Conservation (phyloP, 2,888 invertebrate genomes). For the Xestia rhomboidea region DNA sequence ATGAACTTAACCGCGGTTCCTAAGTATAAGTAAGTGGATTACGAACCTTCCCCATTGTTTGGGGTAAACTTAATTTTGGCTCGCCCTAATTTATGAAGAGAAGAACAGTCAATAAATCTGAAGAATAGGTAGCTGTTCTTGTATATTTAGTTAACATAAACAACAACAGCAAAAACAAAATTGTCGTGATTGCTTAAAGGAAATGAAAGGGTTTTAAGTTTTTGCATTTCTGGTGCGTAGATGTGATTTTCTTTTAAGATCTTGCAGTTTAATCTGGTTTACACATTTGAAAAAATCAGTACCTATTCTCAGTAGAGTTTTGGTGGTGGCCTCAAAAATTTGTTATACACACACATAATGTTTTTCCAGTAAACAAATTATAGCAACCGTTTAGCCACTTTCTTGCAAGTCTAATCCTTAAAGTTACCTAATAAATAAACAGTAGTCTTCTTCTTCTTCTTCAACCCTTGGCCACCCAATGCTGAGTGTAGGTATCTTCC, state of each 20-base stretch:
- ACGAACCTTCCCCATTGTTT: constrained; percentile 26
- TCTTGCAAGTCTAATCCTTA: too few relatives aligned
- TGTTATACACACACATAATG: background rate
- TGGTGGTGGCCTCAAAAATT: background rate
- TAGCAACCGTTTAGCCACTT: too few relatives aligned
- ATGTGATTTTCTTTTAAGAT: too few relatives aligned
- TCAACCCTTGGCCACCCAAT: too few relatives aligned
- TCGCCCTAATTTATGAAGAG: constrained; percentile 13
- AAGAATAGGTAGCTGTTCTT: background rate
- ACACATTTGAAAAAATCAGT: background rate
- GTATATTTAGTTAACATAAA: too few relatives aligned
- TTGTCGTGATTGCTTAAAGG: background rate
- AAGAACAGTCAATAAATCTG: background rate
- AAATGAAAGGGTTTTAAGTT: background rate
- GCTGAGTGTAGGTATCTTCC: too few relatives aligned
- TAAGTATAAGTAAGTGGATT: constrained; percentile 42
- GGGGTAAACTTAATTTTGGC: constrained; percentile 22
- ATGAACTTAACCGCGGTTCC: constrained; percentile 24
- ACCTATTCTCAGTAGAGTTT: background rate
- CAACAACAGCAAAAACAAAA: too few relatives aligned
- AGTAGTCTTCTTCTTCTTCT: too few relatives aligned
- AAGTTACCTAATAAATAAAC: too few relatives aligned
- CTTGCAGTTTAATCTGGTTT: too few relatives aligned
- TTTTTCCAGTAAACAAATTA: background rate
- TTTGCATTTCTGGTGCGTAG: too few relatives aligned